Evolutionary conservation across 2,797 vertebrate genomes (phyloP).

Genomic region (Hippocampus kuda): DNA sequence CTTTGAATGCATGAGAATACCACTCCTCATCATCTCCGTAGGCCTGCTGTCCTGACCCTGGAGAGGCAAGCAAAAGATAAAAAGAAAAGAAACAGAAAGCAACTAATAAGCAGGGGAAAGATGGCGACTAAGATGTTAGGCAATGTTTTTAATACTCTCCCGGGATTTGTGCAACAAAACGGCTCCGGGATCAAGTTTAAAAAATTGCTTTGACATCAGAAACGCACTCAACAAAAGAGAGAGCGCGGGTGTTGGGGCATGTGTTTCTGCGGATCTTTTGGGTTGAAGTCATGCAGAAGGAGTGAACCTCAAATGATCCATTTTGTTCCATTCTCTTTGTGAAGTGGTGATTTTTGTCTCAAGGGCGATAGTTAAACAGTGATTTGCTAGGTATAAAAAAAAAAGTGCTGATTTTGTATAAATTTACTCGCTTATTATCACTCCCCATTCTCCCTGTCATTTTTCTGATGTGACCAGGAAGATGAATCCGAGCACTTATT

Average conservation of each 20-base stretch:
- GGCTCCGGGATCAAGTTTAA: conserved; percentile 23
- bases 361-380: not conserved
- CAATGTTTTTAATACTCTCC: conserved; percentile 41
- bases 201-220: conserved; percentile 40
- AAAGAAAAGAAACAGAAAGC: conserved; percentile 54
- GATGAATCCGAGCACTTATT: not conserved
- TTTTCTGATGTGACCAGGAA: not conserved
- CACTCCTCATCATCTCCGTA: conserved; percentile 89
- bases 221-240: conserved; percentile 19
- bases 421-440: too few species aligned
- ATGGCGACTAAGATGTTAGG: conserved; percentile 8
- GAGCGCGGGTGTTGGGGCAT: not conserved
- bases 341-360: not conserved
- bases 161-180: conserved; percentile 10
- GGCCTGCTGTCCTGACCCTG: conserved; percentile 88
- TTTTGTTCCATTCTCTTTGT: conserved; percentile 23
- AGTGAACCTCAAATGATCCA: conserved; percentile 27
- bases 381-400: not conserved
- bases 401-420: not conserved
- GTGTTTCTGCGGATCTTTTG: conserved; percentile 26
- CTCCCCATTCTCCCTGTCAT: not conserved
- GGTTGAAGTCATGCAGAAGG: conserved; percentile 29
- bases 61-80: conserved; percentile 42
- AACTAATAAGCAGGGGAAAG: conserved; percentile 4
- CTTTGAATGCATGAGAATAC: conserved; percentile 82